phyloP scores from a whole-genome alignment of 2,797 vertebrate species.

The Chaenodraco wilsoni region DNA sequence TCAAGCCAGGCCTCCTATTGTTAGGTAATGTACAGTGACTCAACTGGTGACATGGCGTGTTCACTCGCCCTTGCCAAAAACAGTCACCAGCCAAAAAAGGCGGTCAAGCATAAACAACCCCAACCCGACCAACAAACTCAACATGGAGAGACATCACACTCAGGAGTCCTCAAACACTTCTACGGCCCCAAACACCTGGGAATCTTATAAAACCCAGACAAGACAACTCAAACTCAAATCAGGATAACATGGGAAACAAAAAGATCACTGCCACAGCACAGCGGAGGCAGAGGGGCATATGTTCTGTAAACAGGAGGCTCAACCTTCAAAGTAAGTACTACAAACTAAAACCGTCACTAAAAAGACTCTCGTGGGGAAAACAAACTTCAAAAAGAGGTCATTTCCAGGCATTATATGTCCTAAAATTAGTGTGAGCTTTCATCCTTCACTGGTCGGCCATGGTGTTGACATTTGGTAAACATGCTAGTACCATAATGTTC shows the following conservation, averaged over 20 bases:
- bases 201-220: background rate
- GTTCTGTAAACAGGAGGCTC: constrained; percentile 17
- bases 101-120: background rate
- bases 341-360: constrained; percentile 17
- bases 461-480: constrained; percentile 2
- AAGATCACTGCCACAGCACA: background rate
- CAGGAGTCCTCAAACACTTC: constrained; percentile 27
- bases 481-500: constrained; percentile 15
- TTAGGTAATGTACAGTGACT: constrained; percentile 50
- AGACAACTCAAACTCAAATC: constrained; percentile 14
- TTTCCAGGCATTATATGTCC: constrained; percentile 32
- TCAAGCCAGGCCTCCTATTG: constrained; percentile 36
- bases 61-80: constrained; percentile 40
- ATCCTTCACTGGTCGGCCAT: constrained; percentile 14
- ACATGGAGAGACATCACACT: constrained; percentile 21
- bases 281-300: background rate
- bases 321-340: constrained; percentile 6
- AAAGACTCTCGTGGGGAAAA: constrained; percentile 40
- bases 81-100: constrained; percentile 30
- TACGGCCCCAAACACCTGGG: constrained; percentile 16
- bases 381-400: constrained; percentile 34
- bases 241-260: constrained; percentile 31
- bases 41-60: constrained; percentile 44
- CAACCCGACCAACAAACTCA: background rate
- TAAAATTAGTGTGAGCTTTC: constrained; percentile 28